Percentiles rank a stretch among this genome's conserved stretches.
These are phyloP conservation scores for Catostylus mosaicus DNA, from an alignment of 30 jellyfish, hydroid and myxozoan genomes.

Conservation along the genomic window DNA sequence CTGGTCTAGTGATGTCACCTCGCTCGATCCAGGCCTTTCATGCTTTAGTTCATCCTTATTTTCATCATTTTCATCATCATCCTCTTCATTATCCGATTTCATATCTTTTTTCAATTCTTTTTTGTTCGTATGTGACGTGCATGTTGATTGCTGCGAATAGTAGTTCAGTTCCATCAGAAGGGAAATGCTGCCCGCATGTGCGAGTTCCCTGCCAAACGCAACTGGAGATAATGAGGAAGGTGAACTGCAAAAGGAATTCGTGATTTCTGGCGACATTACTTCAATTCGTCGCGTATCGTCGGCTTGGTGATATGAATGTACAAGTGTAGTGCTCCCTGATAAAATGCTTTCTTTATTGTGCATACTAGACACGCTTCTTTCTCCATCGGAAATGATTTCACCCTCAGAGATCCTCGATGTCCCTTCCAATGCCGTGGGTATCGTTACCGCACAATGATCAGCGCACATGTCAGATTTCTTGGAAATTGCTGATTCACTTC, in stretches of 20 bases:
- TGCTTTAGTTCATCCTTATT: not conserved
- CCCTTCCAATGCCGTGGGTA: not conserved
- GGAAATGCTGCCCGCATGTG: conserved; percentile 50
- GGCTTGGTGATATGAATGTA: not conserved
- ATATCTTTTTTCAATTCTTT: not conserved
- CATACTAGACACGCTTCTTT: not conserved
- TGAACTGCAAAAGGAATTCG: conserved; percentile 9
- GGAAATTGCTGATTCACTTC: conserved; percentile 27
- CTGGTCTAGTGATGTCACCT: not conserved
- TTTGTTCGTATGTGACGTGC: not conserved
- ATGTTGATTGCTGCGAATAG: conserved; percentile 24
- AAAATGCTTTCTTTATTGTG: not conserved
- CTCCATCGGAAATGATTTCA: not conserved
- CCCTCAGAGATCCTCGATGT: not conserved
- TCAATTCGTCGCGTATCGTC: conserved; percentile 25
- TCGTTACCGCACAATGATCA: not conserved
- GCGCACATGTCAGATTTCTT: not conserved
- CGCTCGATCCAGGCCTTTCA: not conserved
- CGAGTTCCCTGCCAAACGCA: conserved; percentile 17
- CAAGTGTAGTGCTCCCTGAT: conserved; percentile 52
- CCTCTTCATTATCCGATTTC: not conserved
- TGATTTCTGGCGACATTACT: conserved; percentile 16
- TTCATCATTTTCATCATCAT: not conserved
- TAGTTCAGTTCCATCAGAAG: conserved; percentile 31
- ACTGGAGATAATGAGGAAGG: conserved; percentile 36